Base-by-base conservation (phyloP, 2,888 invertebrate genomes). In the Rhodophaea formosa region DNA sequence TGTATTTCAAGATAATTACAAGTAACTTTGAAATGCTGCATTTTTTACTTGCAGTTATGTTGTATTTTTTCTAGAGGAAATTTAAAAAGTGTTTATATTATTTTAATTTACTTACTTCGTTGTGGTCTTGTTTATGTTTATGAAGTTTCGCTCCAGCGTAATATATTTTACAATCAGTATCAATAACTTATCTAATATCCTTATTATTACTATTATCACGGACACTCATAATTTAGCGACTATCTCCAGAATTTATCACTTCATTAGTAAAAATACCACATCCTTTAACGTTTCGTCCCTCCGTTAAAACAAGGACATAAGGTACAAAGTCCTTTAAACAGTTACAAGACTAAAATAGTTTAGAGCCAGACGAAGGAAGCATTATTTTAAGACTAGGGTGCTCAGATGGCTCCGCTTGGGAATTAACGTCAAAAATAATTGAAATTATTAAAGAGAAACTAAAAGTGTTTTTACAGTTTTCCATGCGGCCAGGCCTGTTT, bases 181-280 rank as follows among this genome's bases (percentile, higher is more conserved):
- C 16, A 51, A 51, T 51, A 15, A 35, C 14, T 43, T 43, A 43
- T 14, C 29, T 29, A 51, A 17, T 35, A 39, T 51, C 32, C 32
- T 23, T 23, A 23, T 30, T 30, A 30, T 16, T 35, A 39, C 17
- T 15, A 15, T 32, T 51, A 39, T 51, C 51, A 51, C 39, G 35
- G 35, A 51, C 58, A 43, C 43, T 53, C 44, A 53, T 58, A 59
- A 51, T 53, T 42, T 57, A 57, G 49, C 52, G 49, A 59, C 47
- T 59, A 61, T 61, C 58, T 59, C 44, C 35, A 49, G 47, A 57
- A 56, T 61, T 57, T 61, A 61, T 63, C 59, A 61, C 59, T 57
- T 59, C 51, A 53, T 57, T 54, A 49, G 39, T 53, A 56, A 62
- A 57, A 61, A 54, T 39, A 56, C 23, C n/a, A 43, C 39, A 42